These are phyloP conservation scores for Ommatoiulus sabulosus DNA, from an alignment of 2,888 invertebrate species.

Conservation along the genomic window DNA sequence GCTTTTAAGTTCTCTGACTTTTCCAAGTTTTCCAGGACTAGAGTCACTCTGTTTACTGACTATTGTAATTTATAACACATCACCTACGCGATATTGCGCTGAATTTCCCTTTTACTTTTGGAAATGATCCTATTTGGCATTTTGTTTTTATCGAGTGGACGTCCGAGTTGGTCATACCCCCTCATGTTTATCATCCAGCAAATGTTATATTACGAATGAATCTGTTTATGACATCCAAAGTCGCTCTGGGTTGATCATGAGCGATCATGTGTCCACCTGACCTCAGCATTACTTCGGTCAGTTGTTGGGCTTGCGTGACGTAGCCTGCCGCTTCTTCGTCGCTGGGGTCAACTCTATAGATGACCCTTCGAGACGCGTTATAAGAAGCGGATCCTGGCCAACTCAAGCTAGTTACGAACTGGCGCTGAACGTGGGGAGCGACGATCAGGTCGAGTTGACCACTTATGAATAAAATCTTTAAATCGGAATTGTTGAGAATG, in stretches of 20 bases:
- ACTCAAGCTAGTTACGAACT: conserved; percentile 63
- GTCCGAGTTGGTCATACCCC: too few relatives aligned
- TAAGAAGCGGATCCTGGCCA: conserved; percentile 54
- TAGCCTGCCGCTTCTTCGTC: conserved; percentile 78
- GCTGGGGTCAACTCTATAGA: conserved; percentile 59
- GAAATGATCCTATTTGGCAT: too few relatives aligned
- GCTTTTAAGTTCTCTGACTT: too few relatives aligned
- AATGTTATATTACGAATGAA: conserved; percentile 73
- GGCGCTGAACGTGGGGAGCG: conserved; percentile 62
- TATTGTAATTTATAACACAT: too few relatives aligned
- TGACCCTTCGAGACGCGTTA: conserved; percentile 50
- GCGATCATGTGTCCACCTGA: conserved; percentile 88
- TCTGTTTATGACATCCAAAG: conserved; percentile 78
- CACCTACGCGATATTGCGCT: too few relatives aligned
- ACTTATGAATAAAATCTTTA: conserved; percentile 76
- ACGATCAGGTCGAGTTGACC: conserved; percentile 84
- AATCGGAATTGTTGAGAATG: conserved; percentile 66
- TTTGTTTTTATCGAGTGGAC: too few relatives aligned
- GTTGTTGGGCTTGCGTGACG: conserved; percentile 77
- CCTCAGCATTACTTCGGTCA: conserved; percentile 80
- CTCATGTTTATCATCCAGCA: too few relatives aligned
- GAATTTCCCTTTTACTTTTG: too few relatives aligned
- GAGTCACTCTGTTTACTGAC: too few relatives aligned
- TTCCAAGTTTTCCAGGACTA: too few relatives aligned
- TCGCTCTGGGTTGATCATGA: conserved; percentile 82